These are phyloP conservation scores for Pangasius larnaudii DNA, from an alignment of 2,797 vertebrate species.

Conservation along the genomic window DNA sequence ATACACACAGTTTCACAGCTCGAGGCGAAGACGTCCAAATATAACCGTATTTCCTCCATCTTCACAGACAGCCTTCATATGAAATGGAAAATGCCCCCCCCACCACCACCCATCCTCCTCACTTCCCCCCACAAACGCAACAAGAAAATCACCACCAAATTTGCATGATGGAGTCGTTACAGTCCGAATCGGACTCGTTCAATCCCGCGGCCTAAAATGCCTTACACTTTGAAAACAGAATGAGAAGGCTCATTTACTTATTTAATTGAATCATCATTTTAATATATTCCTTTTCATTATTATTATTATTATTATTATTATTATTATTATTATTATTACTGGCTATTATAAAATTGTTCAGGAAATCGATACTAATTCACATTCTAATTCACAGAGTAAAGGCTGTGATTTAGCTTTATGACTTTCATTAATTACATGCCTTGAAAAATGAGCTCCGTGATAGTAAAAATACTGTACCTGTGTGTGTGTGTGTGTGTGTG, in stretches of 20 bases:
- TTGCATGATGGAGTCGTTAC: background rate
- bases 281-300: no score
- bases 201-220: background rate
- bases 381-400: background rate
- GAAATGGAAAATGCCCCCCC: background rate
- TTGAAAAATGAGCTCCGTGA: background rate
- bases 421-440: background rate
- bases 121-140: background rate
- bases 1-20: background rate
- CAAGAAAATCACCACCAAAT: background rate
- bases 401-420: background rate
- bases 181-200: background rate
- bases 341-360: background rate
- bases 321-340: background rate
- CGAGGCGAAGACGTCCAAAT: background rate
- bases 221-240: background rate
- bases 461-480: background rate
- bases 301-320: no score
- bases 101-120: no score
- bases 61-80: background rate
- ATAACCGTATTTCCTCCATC: background rate
- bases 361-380: background rate
- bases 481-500: constrained; percentile 3
- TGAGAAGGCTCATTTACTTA: background rate
- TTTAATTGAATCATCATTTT: background rate